Evolutionary conservation across 2,113 vertebrate genomes (phyloP).

Genomic region (Polyodon spathula): DNA sequence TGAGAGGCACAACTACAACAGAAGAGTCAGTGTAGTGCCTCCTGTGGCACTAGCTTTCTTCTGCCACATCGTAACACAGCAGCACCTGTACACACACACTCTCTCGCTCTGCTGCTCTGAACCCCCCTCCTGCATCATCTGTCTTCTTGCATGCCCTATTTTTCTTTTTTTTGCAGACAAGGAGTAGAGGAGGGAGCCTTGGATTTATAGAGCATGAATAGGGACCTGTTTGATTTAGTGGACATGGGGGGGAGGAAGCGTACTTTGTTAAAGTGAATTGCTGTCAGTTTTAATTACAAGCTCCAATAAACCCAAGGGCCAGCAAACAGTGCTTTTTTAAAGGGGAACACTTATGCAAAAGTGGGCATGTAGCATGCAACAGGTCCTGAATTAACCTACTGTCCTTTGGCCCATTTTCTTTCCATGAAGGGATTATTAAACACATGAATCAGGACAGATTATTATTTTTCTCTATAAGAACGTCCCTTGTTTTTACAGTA

Average conservation of each 20-base stretch:
- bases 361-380: neutral
- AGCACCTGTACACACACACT: neutral
- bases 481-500: neutral
- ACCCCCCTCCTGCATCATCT: neutral
- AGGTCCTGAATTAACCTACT: neutral
- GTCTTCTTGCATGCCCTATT: conserved; percentile 43
- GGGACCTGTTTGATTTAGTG: conserved; percentile 28
- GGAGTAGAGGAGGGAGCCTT: conserved; percentile 27
- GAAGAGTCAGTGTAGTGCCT: conserved; percentile 17
- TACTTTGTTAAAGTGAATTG: conserved; percentile 69
- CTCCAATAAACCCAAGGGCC: conserved; percentile 57
- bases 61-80: conserved; percentile 5
- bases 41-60: conserved; percentile 13
- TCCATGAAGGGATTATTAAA: neutral
- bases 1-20: conserved; percentile 43
- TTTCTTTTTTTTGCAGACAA: conserved; percentile 46
- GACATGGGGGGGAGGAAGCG: conserved; percentile 46
- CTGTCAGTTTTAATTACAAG: conserved; percentile 74
- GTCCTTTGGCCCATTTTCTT: conserved; percentile 1
- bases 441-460: neutral
- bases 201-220: conserved; percentile 53
- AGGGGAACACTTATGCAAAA: conserved; percentile 36
- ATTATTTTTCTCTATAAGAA: neutral
- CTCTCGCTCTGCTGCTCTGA: no score
- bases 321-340: conserved; percentile 49